These are phyloP conservation scores for Drosophila burlai DNA, from an alignment of 1,140 invertebrate genomes.

Conservation along the genomic window DNA sequence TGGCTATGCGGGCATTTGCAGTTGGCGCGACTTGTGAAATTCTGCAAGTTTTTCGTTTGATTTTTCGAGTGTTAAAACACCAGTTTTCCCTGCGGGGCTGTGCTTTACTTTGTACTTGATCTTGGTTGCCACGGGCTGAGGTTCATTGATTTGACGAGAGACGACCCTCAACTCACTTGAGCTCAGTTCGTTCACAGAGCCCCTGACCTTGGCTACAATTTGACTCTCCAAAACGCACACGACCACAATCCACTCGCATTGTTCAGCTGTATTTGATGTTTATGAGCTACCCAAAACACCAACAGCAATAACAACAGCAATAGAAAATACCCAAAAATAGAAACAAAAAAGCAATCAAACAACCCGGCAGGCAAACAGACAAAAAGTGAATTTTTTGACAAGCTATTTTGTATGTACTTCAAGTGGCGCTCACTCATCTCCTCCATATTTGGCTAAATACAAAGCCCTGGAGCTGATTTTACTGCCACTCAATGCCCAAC, in stretches of 20 bases:
- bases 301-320: conserved; percentile 17
- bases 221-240: conserved; percentile 39
- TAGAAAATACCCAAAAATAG: conserved; percentile 53
- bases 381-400: conserved; percentile 55
- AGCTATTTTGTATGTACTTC: conserved; percentile 54
- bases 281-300: conserved; percentile 28
- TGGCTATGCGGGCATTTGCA: conserved; percentile 74
- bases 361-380: conserved; percentile 28
- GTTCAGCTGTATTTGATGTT: conserved; percentile 56
- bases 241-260: conserved; percentile 39
- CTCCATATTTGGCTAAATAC: conserved; percentile 58
- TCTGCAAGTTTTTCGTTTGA: conserved; percentile 54
- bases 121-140: conserved; percentile 32
- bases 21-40: conserved; percentile 78
- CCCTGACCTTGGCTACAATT: conserved; percentile 79
- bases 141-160: conserved; percentile 68
- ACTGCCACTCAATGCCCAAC: conserved; percentile 44
- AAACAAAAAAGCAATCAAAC: conserved; percentile 36
- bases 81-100: background rate
- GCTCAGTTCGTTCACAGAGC: conserved; percentile 73
- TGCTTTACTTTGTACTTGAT: conserved; percentile 68
- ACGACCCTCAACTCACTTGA: conserved; percentile 54
- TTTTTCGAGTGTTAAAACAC: background rate
- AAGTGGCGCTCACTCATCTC: conserved; percentile 64
- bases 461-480: conserved; percentile 38